phyloP scores from a whole-genome alignment of 2,888 invertebrate species.

The Clanis bilineata region DNA sequence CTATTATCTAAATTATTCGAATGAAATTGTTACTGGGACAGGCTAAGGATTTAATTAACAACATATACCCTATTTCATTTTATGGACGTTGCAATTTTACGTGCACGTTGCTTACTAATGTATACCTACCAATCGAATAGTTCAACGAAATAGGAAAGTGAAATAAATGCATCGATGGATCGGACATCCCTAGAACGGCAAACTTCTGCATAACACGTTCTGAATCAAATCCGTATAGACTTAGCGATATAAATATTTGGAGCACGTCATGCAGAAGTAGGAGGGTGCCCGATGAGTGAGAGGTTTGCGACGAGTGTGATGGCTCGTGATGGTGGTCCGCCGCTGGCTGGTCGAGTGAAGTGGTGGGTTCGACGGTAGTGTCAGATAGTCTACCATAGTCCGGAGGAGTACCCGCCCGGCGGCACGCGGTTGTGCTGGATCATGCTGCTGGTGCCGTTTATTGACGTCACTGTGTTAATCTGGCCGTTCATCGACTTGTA shows the following conservation, averaged over 20 bases:
- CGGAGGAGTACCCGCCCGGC: constrained; percentile 86
- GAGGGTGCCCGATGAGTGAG: constrained; percentile 3
- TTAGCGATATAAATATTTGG: constrained; percentile 4
- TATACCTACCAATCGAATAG: constrained; percentile 56
- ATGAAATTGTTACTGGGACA: constrained; percentile 72
- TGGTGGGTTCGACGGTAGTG: constrained; percentile 34
- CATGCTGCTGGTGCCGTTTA: constrained; percentile 66
- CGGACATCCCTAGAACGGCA: constrained; percentile 9
- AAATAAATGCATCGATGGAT: constrained; percentile 61
- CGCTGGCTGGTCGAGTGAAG: constrained; percentile 30
- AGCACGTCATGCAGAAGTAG: background rate
- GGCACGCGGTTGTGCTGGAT: constrained; percentile 83
- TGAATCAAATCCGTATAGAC: background rate
- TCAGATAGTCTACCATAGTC: constrained; percentile 83
- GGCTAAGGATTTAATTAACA: constrained; percentile 79
- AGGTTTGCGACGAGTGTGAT: constrained; percentile 27
- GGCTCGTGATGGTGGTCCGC: constrained; percentile 37
- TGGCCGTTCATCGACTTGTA: constrained; percentile 83
- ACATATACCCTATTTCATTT: constrained; percentile 70
- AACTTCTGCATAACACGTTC: background rate
- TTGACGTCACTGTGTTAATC: constrained; percentile 77
- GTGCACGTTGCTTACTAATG: constrained; percentile 56
- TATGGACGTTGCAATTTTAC: constrained; percentile 55
- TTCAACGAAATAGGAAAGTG: constrained; percentile 52
- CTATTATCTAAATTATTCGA: constrained; percentile 76